Percentiles rank a stretch among this genome's conserved stretches.
Evolutionary conservation across 2,797 vertebrate genomes (phyloP).

Genomic region (Phrynocephalus guinanensis): DNA sequence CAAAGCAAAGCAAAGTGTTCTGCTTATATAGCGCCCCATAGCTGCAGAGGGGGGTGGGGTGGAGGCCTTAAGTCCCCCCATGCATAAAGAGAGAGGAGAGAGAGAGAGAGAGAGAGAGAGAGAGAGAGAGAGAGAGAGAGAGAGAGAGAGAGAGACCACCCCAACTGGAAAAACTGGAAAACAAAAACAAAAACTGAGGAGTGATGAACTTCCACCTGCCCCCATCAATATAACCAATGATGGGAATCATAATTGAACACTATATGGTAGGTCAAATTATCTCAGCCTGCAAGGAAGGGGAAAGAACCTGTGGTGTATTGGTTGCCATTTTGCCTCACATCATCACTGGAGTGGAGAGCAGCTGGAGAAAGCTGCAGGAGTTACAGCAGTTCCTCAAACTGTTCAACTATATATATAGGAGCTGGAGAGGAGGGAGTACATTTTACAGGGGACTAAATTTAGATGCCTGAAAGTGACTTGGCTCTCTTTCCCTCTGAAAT

Average conservation of each 20-base stretch:
- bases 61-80: no score
- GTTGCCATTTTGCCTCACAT: background rate
- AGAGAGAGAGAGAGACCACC: no score
- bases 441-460: conserved; percentile 4
- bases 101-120: no score
- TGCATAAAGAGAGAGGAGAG: no score
- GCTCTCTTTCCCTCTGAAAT: background rate
- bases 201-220: background rate
- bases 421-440: background rate
- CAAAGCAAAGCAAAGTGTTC: no score
- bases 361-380: background rate
- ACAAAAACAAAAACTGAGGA: background rate
- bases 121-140: no score
- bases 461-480: background rate
- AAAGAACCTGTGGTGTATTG: background rate
- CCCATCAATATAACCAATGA: background rate
- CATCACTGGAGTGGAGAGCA: background rate
- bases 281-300: background rate
- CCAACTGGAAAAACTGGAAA: background rate
- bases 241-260: background rate
- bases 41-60: no score
- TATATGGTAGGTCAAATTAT: background rate
- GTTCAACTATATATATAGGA: background rate
- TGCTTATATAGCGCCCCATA: no score
- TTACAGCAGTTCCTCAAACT: background rate